Base-by-base conservation (phyloP, 2,888 invertebrate genomes). In the Cheilosia vulpina region DNA sequence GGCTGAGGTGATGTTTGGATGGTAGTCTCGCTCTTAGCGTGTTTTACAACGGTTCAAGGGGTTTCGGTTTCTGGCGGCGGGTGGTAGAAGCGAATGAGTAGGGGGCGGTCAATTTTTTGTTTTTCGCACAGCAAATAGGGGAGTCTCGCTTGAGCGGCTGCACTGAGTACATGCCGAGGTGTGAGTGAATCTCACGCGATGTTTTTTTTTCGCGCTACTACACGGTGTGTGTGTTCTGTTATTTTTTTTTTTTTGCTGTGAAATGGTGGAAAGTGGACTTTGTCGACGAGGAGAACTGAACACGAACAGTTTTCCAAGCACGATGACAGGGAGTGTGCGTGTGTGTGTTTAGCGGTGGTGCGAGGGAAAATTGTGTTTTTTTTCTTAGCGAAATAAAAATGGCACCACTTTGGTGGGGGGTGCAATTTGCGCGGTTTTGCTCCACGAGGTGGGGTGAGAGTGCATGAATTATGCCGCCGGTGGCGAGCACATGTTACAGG, bases 161-260 rank as follows among this genome's bases (percentile, higher is more conserved):
- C 21, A 34, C 34, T 62, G 68, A 79, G 66, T 72, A 57, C 24
- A 24, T 71, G 53, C 15, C 69, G 65, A 84, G 80, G 76, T 81
- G 85, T 81, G 85, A 85, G 81, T 81, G 81, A 53, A 62, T 77
- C 76, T 85, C 76, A 76, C 71, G 71, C 75, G 84, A 80, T 80
- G 79, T 71, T 76, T 60, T 77, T n/a, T 66, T 55, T 72, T 66
- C 52, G 71, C 57, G 45, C 19, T 72, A 68, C 19, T 19, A 68
- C 71, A 50, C 27, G 55, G 34, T 31, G 31, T 31, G 7, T 57
- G 50, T 57, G 57, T 60, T 60, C 2, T 65, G 5, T 27, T 27
- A n/a, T n/a, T 27, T 27, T 43, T 45, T 73, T 63, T 60, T 72
- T 73, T 69, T 80, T 75, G 83, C 68, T 75, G 85, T 80, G 75